phyloP scores from a whole-genome alignment of 2,113 vertebrate species.

The Madoqua kirkii region DNA sequence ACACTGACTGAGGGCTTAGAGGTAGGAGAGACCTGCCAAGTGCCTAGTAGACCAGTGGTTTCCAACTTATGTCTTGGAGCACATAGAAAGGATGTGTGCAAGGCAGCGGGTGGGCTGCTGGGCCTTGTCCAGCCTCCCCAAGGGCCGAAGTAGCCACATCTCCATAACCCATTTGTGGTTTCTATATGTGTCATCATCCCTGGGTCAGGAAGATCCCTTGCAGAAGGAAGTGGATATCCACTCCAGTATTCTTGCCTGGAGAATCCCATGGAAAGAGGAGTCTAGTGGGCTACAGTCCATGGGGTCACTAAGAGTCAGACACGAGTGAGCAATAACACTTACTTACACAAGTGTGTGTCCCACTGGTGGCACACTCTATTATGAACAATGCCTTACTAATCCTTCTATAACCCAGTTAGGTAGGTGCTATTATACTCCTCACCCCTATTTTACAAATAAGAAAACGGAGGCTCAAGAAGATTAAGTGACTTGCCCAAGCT shows the following conservation, averaged over 20 bases:
- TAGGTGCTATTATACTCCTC: accelerated
- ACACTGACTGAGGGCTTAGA: background rate
- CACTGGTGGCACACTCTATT: background rate
- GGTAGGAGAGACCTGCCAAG: background rate
- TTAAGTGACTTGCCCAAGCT: background rate
- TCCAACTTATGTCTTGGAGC: background rate
- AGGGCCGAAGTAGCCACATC: background rate
- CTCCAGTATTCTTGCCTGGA: background rate
- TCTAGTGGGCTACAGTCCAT: background rate
- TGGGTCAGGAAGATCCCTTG: background rate
- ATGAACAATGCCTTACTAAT: background rate
- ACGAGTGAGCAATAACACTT: background rate
- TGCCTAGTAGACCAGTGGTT: background rate
- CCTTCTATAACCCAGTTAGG: background rate
- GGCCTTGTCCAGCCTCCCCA: background rate
- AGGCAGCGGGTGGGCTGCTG: accelerated
- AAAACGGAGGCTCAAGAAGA: background rate
- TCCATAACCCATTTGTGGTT: background rate
- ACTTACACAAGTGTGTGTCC: background rate
- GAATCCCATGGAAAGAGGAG: background rate
- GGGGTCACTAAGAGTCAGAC: background rate
- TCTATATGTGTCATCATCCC: background rate
- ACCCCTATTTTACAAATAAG: background rate
- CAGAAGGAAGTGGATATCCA: background rate
- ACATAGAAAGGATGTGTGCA: too few species aligned